These are phyloP conservation scores for Penaeus japonicus DNA, from an alignment of 1,140 invertebrate genomes.

Conservation along the genomic window DNA sequence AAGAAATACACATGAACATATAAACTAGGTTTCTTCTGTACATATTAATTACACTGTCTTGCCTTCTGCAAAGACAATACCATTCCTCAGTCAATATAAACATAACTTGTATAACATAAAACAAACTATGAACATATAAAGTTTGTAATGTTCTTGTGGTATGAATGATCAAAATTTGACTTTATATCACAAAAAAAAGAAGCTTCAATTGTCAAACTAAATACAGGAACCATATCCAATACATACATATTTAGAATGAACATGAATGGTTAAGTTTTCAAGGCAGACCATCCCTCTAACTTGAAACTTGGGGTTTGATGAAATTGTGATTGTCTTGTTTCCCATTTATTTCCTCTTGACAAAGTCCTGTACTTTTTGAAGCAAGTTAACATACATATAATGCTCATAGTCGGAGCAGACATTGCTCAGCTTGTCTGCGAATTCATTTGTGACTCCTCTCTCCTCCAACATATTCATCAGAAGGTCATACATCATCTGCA, in stretches of 20 bases:
- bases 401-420: slow-evolving; percentile 92
- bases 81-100: too few relatives aligned
- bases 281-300: neutral
- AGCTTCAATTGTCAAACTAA: too few relatives aligned
- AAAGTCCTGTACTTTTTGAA: slow-evolving; percentile 87
- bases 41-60: too few relatives aligned
- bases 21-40: too few relatives aligned
- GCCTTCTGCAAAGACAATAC: too few relatives aligned
- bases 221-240: neutral
- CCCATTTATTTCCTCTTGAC: slow-evolving; percentile 62
- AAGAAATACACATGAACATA: too few relatives aligned
- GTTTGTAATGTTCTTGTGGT: too few relatives aligned
- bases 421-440: slow-evolving; percentile 84
- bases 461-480: slow-evolving; percentile 93
- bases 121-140: too few relatives aligned
- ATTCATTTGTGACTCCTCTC: slow-evolving; percentile 90
- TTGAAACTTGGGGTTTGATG: neutral
- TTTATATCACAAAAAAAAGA: too few relatives aligned
- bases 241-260: slow-evolving; percentile 19
- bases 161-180: too few relatives aligned
- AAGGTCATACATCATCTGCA: slow-evolving; percentile 90
- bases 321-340: neutral
- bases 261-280: neutral
- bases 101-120: too few relatives aligned
- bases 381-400: slow-evolving; percentile 81